phyloP scores from a whole-genome alignment of 2,113 vertebrate genomes.

The Todiramphus chloris region DNA sequence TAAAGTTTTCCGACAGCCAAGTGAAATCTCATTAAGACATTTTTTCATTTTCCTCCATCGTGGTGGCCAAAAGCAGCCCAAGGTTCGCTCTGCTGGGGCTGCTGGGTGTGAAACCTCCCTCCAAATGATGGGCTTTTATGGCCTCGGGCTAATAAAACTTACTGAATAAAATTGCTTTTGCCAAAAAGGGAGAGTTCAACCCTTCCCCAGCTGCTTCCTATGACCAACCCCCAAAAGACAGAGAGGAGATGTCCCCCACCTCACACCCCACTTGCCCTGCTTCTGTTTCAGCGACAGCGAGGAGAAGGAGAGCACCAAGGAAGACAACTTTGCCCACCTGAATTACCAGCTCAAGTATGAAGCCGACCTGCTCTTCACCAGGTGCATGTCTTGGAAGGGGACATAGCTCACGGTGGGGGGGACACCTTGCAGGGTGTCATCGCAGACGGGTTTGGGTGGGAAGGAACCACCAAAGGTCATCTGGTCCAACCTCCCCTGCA shows the following conservation, averaged over 20 bases:
- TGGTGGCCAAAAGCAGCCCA: neutral
- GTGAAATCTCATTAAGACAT: neutral
- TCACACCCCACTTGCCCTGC: neutral
- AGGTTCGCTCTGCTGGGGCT: neutral
- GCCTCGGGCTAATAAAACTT: neutral
- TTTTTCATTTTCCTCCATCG: neutral
- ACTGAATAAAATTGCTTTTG: rapidly evolving
- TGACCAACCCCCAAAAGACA: rapidly evolving
- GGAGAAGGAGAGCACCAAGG: conserved; percentile 76
- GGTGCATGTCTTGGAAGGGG: conserved; percentile 61
- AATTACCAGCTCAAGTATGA: conserved; percentile 86
- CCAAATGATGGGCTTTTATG: rapidly evolving
- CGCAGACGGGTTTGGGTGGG: neutral
- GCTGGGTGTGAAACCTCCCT: neutral
- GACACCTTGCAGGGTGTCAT: rapidly evolving
- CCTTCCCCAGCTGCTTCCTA: neutral
- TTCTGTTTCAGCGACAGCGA: conserved; percentile 82
- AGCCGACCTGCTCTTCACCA: conserved; percentile 91
- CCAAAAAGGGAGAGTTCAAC: neutral
- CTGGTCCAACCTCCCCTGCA: neutral
- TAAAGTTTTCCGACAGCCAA: neutral
- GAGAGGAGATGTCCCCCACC: neutral
- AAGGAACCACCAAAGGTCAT: neutral
- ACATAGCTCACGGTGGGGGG: rapidly evolving
- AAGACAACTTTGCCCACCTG: conserved; percentile 84